Evolutionary conservation across 2,888 invertebrate genomes (phyloP).

Genomic region (Polydrusus cervinus): DNA sequence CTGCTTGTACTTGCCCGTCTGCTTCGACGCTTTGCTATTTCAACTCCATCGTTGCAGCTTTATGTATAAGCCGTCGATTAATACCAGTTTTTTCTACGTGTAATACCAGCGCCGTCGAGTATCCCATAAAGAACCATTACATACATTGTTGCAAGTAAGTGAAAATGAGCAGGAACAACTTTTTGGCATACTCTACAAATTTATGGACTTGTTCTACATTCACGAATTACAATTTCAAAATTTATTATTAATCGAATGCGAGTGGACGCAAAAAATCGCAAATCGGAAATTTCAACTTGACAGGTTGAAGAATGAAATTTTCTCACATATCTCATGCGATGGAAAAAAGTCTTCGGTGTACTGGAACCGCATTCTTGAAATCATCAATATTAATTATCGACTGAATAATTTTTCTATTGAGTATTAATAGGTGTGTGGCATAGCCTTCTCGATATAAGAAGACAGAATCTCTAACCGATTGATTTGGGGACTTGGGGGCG

Average conservation of each 20-base stretch:
- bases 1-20: too few species aligned
- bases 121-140: constrained; percentile 16
- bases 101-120: background rate
- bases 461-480: too few species aligned
- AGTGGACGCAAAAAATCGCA: constrained; percentile 37
- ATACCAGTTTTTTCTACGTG: background rate
- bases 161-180: constrained; percentile 45
- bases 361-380: constrained; percentile 23
- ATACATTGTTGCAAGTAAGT: constrained; percentile 21
- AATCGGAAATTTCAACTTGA: constrained; percentile 53
- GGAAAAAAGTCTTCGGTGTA: constrained; percentile 49
- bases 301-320: constrained; percentile 54
- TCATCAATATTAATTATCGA: constrained; percentile 4
- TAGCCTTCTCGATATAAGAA: too few species aligned
- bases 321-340: constrained; percentile 53
- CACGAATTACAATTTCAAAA: constrained; percentile 51
- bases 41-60: too few species aligned
- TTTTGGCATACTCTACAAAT: constrained; percentile 50
- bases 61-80: too few species aligned
- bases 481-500: too few species aligned
- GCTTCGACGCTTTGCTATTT: too few species aligned
- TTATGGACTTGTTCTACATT: constrained; percentile 51
- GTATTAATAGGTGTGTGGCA: background rate
- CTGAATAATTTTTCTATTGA: background rate
- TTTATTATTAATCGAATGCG: constrained; percentile 46